Evolutionary conservation across 2,888 invertebrate species (phyloP), one percentile per base, ranked within the genome.

Genomic region (Embidobia sp.): DNA sequence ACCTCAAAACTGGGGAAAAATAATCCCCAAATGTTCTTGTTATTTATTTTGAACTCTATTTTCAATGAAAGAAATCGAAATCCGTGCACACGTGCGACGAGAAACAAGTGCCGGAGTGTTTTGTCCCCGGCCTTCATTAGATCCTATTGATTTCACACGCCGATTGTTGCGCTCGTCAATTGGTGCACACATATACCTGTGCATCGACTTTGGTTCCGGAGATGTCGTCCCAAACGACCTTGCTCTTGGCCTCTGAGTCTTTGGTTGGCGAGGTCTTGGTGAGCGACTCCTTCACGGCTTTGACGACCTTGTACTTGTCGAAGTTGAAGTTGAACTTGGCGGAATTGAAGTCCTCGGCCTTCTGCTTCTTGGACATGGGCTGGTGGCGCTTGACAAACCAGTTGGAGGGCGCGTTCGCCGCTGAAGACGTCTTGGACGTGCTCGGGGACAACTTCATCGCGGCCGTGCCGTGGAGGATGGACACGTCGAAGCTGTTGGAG

Each of bases 401-500:
- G 59, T 93, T 94, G 4, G 93, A 92, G 26, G 94, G 93, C 1
- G 90, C 90, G 22, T 69, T 49, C 35, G 80, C 49, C 22, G 74
- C 13, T 13, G 13, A 55, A 37, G 84, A 64, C 7, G 84, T 74
- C 5, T 78, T 67, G 19, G 59, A 3, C 49, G 70, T 6, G 1
- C 29, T 57, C 4, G 40, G 18, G 0, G 79, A 37, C 22, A 69
- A 75, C 19, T 85, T 77, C 89, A 90, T 73, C 84, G 83, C 85
- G n/a, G 87, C 35, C 11, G 57, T 85, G 1, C 85, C 92, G 77
- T 93, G 91, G 33, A 96, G 91, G 15, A 95, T 92, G 13, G 95
- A 95, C 0, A 95, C 93, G 87, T 96, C 96, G 84, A 96, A 96
- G 88, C 96, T 96, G 89, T 95, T 96, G 10, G 96, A 96, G 57